Evolutionary conservation across 2,797 vertebrate species (phyloP).

Genomic region (Darevskia mixta): DNA sequence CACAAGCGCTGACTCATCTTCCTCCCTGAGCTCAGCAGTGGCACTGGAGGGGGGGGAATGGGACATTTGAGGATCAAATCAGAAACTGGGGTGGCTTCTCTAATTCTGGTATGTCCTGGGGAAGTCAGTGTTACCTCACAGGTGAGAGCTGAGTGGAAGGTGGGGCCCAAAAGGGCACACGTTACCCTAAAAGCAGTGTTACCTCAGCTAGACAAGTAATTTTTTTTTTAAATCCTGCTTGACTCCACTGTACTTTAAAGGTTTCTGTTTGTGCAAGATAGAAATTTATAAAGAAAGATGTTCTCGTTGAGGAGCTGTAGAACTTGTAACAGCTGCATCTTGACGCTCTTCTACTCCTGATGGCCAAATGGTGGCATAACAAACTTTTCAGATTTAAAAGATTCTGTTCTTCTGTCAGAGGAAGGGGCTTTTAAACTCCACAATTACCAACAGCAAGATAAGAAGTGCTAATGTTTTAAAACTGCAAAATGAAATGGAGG

Average conservation of each 20-base stretch:
- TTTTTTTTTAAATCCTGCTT: no score
- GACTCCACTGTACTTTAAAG: background rate
- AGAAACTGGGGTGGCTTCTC: background rate
- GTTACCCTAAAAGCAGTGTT: background rate
- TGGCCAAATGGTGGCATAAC: background rate
- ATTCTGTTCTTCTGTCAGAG: background rate
- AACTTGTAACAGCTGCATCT: background rate
- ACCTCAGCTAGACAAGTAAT: background rate
- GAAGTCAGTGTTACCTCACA: no score
- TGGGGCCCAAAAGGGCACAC: no score
- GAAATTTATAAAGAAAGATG: background rate
- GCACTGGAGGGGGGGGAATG: background rate
- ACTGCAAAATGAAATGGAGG: background rate
- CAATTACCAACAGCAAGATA: background rate
- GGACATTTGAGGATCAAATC: no score
- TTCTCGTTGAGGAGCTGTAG: background rate
- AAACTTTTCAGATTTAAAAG: background rate
- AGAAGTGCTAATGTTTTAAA: background rate
- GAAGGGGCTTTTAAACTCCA: background rate
- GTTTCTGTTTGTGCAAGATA: background rate
- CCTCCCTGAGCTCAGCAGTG: no score
- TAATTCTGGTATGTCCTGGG: no score
- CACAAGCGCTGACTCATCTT: no score
- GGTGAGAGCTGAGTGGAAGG: no score
- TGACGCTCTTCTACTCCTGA: background rate